These are phyloP conservation scores for Melikaiella ostensackeni DNA, from an alignment of 2,888 invertebrate genomes.

Conservation along the genomic window DNA sequence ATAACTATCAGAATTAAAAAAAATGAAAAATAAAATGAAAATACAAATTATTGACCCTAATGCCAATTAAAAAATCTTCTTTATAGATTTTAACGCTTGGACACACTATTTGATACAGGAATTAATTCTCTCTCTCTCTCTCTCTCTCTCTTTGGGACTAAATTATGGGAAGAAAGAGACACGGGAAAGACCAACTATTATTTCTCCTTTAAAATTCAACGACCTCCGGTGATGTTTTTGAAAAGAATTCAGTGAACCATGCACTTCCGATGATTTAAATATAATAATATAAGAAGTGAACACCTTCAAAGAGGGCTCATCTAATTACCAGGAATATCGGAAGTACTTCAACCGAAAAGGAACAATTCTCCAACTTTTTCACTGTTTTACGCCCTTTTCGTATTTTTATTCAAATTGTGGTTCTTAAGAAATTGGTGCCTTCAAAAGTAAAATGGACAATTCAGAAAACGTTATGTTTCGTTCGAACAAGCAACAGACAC, in stretches of 20 bases:
- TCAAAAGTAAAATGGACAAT: neutral
- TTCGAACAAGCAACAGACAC: neutral
- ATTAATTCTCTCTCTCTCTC: neutral
- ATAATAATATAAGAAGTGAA: neutral
- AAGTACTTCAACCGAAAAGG: neutral
- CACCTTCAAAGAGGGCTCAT: constrained; percentile 1
- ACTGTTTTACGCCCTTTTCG: neutral
- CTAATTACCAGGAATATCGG: constrained; percentile 15
- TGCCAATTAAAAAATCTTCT: too few relatives aligned
- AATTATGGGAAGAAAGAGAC: neutral
- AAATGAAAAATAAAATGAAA: too few relatives aligned
- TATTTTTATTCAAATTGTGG: neutral
- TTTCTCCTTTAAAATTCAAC: neutral
- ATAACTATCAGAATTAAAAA: too few relatives aligned
- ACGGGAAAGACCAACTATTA: neutral
- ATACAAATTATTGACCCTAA: too few relatives aligned
- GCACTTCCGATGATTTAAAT: constrained; percentile 1
- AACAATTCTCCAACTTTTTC: neutral
- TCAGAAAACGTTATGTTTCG: constrained; percentile 4
- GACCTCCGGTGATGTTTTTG: neutral
- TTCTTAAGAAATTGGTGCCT: neutral
- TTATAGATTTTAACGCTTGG: too few relatives aligned
- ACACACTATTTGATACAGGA: neutral
- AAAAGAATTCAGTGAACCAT: neutral
- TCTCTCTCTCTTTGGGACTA: neutral